These are phyloP conservation scores for Fratercula arctica DNA, from an alignment of 2,797 vertebrate genomes.

Conservation along the genomic window DNA sequence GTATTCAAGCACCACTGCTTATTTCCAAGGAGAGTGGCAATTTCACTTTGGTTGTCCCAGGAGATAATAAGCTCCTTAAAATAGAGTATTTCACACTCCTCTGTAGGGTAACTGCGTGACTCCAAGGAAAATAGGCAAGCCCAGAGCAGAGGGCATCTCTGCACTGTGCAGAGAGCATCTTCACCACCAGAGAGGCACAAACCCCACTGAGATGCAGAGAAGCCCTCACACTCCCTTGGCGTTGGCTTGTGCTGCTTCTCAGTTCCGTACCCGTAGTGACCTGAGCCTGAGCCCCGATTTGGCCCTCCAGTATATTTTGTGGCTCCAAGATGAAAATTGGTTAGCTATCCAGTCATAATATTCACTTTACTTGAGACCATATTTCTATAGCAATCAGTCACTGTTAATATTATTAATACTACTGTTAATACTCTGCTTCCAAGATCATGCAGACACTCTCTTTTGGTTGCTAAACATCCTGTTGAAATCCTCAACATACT, in stretches of 20 bases:
- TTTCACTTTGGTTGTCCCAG: constrained; percentile 17
- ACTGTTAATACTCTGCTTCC: background rate
- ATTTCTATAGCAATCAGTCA: background rate
- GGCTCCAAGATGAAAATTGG: background rate
- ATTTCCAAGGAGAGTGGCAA: constrained; percentile 29
- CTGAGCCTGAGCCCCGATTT: background rate
- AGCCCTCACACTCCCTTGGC: background rate
- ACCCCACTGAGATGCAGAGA: background rate
- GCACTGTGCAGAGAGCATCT: background rate
- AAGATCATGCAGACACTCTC: background rate
- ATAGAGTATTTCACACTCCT: background rate
- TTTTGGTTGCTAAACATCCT: background rate
- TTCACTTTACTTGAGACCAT: background rate
- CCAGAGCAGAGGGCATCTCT: background rate
- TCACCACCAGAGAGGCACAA: background rate
- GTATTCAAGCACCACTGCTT: constrained; percentile 20
- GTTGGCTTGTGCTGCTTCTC: background rate
- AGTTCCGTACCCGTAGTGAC: background rate
- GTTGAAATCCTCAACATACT: background rate
- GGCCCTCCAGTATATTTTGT: background rate
- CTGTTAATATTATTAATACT: background rate
- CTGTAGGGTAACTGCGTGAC: rapidly evolving
- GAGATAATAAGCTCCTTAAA: constrained; percentile 49
- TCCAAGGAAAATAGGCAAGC: background rate
- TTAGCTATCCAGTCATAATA: background rate